These are phyloP conservation scores for Cyprinus carpio DNA, from an alignment of 2,113 vertebrate species.

Conservation along the genomic window DNA sequence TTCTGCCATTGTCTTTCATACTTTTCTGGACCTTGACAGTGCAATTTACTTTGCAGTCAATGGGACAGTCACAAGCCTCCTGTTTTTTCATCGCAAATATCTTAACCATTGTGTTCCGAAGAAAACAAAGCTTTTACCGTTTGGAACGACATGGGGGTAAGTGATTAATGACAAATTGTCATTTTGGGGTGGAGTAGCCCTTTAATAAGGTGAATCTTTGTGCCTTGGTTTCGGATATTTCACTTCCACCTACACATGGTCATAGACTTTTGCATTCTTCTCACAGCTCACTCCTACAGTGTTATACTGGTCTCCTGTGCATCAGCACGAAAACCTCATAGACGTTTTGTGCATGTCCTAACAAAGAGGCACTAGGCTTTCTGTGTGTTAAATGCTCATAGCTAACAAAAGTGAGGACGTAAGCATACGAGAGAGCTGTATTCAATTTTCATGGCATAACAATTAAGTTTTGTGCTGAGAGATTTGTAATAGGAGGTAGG, in stretches of 20 bases:
- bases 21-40: too few species aligned
- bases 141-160: too few species aligned
- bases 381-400: conserved; percentile 51
- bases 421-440: conserved; percentile 40
- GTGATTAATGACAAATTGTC: too few species aligned
- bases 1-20: too few species aligned
- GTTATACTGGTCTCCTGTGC: conserved; percentile 13
- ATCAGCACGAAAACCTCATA: conserved; percentile 50
- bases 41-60: too few species aligned
- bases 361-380: conserved; percentile 45
- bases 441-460: conserved; percentile 25
- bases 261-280: conserved; percentile 50
- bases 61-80: too few species aligned
- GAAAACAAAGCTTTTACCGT: too few species aligned
- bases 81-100: too few species aligned
- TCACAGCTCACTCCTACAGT: conserved; percentile 33
- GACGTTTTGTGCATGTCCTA: conserved; percentile 36
- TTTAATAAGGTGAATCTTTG: conserved; percentile 30
- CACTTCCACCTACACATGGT: conserved; percentile 49
- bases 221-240: conserved; percentile 38
- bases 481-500: conserved; percentile 37
- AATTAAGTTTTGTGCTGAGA: conserved; percentile 37
- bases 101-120: too few species aligned
- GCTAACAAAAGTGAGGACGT: too few species aligned
- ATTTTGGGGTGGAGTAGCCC: too few species aligned